phyloP scores from a whole-genome alignment of 2,888 invertebrate species.

The Drosophila borborema region DNA sequence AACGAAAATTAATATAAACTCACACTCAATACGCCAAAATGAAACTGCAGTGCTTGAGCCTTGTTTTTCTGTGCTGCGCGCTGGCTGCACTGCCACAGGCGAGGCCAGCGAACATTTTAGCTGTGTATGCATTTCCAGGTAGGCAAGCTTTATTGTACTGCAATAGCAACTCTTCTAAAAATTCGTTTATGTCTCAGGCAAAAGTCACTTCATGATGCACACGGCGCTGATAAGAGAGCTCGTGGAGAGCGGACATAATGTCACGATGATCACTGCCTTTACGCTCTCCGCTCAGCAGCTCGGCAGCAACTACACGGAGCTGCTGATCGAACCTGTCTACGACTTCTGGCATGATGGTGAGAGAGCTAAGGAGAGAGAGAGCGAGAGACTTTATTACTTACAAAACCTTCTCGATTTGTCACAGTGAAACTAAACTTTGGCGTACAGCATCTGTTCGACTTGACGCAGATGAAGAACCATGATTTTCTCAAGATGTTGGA shows the following conservation, averaged over 20 bases:
- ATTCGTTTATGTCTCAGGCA: constrained; percentile 51
- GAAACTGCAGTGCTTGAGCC: constrained; percentile 20
- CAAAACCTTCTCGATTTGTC: not conserved
- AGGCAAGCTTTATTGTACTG: constrained; percentile 3
- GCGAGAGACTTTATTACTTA: constrained; percentile 1
- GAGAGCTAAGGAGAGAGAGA: constrained; percentile 60
- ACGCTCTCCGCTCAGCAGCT: constrained; percentile 71
- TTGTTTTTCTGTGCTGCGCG: constrained; percentile 23
- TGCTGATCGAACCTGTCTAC: constrained; percentile 83
- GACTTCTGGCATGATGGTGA: constrained; percentile 82
- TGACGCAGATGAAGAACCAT: constrained; percentile 71
- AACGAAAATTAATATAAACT: not conserved
- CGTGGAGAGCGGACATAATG: constrained; percentile 82
- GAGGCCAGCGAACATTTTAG: constrained; percentile 83
- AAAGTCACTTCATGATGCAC: constrained; percentile 86
- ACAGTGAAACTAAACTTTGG: constrained; percentile 79
- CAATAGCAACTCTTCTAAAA: not conserved
- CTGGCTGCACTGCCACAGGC: constrained; percentile 32
- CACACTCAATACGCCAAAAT: constrained; percentile 13
- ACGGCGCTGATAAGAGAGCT: constrained; percentile 85
- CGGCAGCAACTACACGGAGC: constrained; percentile 82
- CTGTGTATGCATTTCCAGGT: constrained; percentile 85
- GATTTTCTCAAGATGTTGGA: constrained; percentile 81
- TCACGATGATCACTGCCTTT: constrained; percentile 81
- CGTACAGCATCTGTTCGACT: constrained; percentile 78